Evolutionary conservation across 2,113 vertebrate species (phyloP), one percentile per base, ranked within the genome.

Genomic region (Lepisosteus osseus): DNA sequence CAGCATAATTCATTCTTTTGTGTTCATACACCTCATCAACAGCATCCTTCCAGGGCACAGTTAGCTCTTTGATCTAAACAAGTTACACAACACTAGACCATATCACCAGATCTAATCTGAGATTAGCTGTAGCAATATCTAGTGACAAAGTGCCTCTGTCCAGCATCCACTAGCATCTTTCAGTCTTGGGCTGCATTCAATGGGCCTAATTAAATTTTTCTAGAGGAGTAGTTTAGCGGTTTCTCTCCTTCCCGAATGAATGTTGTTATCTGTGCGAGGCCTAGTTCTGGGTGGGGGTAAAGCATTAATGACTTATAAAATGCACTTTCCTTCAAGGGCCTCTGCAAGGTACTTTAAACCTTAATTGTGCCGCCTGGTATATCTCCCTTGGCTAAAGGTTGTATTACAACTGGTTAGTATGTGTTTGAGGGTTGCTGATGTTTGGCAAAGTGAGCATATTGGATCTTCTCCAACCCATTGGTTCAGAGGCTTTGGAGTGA

Each of bases 401-500:
- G 7, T 54, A 63, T 73, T 73, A 6, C 73, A 70, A 4, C 54
- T 40, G 2, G 55, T 67, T 6, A 77, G 54, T 17, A 74, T 77
- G 57, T 74, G 74, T 55, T 68, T 74, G 11, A 74, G 14, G 1
- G 68, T 74, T 54, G 66, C 67, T 61, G 69, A 42, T 3, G 62
- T 72, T 67, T 68, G 17, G 17, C 72, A 79, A 41, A 75, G 67
- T 1, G 13, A 11, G 42, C 73, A 72, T n/a, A 67, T 14, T 3
- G 71, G 65, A 61, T 80, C 65, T 68, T 76, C 65, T 45, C 68
- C 65, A 13, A 64, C 14, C 68, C 71, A 72, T 12, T 76, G 76
- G 42, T 72, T 44, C 45, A 55, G 69, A 42, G 72, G 76, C 9
- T 71, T 65, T 2, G 56, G 15, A 4, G 67, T 59, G 40, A 62